Evolutionary conservation across 53 echinoderm and acorn worm genomes (phyloP).

Genomic region (Actinopyga echinites): DNA sequence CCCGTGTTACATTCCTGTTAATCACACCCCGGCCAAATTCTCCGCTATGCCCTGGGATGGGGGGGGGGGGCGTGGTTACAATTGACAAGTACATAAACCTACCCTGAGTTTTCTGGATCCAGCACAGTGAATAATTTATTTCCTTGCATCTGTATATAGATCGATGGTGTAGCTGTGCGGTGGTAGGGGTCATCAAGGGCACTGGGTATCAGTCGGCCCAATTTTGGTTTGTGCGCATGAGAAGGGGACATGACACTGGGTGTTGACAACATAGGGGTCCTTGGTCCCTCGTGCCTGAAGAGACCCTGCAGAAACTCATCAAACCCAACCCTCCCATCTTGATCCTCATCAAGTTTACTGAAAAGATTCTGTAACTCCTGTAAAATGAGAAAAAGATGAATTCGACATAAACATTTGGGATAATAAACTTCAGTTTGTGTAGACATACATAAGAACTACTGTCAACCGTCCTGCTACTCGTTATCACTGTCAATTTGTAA

Average conservation of each 20-base stretch:
- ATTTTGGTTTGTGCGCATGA: slow-evolving; percentile 73
- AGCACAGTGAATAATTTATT: slow-evolving; percentile 69
- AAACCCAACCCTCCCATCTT: slow-evolving; percentile 85
- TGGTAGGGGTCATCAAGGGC: slow-evolving; percentile 81
- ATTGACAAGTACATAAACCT: neutral
- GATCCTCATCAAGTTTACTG: slow-evolving; percentile 84
- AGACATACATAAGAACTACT: too few relatives aligned
- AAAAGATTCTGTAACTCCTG: slow-evolving; percentile 87
- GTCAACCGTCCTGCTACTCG: too few relatives aligned
- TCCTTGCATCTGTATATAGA: slow-evolving; percentile 27
- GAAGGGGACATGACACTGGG: slow-evolving; percentile 49
- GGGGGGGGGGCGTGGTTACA: too few relatives aligned
- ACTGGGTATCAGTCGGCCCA: slow-evolving; percentile 63
- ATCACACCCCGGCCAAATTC: too few relatives aligned
- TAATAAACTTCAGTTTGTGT: too few relatives aligned
- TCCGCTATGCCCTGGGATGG: too few relatives aligned
- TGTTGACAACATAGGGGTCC: slow-evolving; percentile 54
- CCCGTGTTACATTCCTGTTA: too few relatives aligned
- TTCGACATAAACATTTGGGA: too few relatives aligned
- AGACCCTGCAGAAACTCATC: slow-evolving; percentile 92
- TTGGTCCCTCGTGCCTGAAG: slow-evolving; percentile 78
- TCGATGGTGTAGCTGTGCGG: slow-evolving; percentile 85
- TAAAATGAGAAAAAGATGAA: neutral
- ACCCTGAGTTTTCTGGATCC: slow-evolving; percentile 86
- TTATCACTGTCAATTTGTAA: too few relatives aligned